Base-by-base conservation (phyloP, 1,140 invertebrate species). In the Triops longicaudatus region DNA sequence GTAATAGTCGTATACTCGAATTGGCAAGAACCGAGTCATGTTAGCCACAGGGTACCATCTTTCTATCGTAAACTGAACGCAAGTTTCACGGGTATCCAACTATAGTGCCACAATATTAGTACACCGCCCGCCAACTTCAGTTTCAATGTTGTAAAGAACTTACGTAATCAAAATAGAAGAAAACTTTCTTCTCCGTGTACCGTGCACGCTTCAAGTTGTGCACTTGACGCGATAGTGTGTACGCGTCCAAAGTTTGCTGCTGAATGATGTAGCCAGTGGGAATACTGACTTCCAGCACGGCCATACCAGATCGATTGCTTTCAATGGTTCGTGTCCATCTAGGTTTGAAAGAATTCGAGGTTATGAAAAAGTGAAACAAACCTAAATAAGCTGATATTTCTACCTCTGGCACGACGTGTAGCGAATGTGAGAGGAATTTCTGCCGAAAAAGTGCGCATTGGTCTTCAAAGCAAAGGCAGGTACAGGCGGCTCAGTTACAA, bases 31-130 rank as follows among this genome's bases (percentile, higher is more conserved):
- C 41, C 94, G 88, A 0, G 96, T 96, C 91, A 97, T 94, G 84
- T 98, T 98, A 17, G 96, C 97, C 3, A 98, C 95, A 10, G 96
- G 97, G 85, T 90, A 93, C 95, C 95, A 98, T 79, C 97, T 87
- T 85, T 97, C 93, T 27, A 97, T 89, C 0, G 93, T 95, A 81
- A 98, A 96, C 82, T 94, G 91, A 0, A 98, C 90, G 83, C 97
- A 98, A 0, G 92, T 96, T 77, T 90, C 88, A 83, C 91, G 89
- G 2, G 87, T 83, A 81, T 94, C 93, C 81, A 96, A 84, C 92
- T 93, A 83, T 0, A 63, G 17, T 17, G 77, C 82, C 84, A 80
- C 42, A 73, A 74, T 79, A n/a, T 12, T 71, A 41, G 73, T 26
- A 10, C 12, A 10, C 37, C 11, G 26, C 37, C 31, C 31, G 73